A percentile compares a stretch with the other conserved stretches of the same genome.
Conservation (phyloP, 2,888 invertebrate genomes). For the Cosmopolites sordidus region DNA sequence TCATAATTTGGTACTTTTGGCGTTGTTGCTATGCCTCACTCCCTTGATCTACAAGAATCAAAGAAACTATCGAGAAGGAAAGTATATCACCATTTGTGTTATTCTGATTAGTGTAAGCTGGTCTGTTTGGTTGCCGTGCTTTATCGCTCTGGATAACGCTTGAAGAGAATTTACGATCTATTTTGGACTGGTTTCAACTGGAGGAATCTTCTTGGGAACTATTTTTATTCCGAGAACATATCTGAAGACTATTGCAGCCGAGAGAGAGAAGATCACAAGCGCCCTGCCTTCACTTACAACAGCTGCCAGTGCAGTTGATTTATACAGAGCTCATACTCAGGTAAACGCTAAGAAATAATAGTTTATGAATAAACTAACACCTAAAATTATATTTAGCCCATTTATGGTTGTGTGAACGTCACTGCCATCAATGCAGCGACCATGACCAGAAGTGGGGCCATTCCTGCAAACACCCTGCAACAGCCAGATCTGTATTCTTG, state of each 20-base stretch:
- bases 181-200: conserved; percentile 59
- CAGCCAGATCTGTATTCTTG: conserved; percentile 40
- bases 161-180: conserved; percentile 59
- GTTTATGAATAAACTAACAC: no score
- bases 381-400: no score
- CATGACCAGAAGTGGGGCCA: conserved; percentile 38
- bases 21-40: conserved; percentile 54
- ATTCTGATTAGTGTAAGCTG: conserved; percentile 55
- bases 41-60: conserved; percentile 62
- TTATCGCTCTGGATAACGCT: conserved; percentile 50
- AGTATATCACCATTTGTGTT: conserved; percentile 54
- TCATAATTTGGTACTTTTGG: conserved; percentile 60
- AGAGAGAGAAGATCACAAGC: conserved; percentile 57
- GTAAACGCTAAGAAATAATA: no score
- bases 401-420: conserved; percentile 53
- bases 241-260: conserved; percentile 61
- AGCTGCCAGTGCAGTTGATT: conserved; percentile 49
- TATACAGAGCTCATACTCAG: conserved; percentile 46
- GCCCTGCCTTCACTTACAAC: conserved; percentile 51
- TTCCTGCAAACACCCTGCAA: conserved; percentile 26
- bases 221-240: conserved; percentile 68
- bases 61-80: conserved; percentile 66
- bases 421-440: conserved; percentile 48
- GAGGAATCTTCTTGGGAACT: conserved; percentile 58
- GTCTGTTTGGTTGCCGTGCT: conserved; percentile 58